phyloP scores from a whole-genome alignment of 2,888 invertebrate genomes.

The Erynnis tages region DNA sequence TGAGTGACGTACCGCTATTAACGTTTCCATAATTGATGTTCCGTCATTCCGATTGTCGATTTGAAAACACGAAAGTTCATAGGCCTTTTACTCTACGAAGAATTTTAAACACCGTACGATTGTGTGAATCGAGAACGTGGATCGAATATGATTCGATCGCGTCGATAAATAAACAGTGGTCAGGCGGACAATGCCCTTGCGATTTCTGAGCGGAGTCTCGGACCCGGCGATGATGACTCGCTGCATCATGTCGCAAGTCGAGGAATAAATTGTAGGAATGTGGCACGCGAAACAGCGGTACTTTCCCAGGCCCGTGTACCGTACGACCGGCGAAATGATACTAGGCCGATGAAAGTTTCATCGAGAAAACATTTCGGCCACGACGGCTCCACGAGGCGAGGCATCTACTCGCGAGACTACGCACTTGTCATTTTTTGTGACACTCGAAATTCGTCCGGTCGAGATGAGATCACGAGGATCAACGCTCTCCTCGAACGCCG shows the following conservation, averaged over 20 bases:
- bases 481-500: slow-evolving; percentile 67
- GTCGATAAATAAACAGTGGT: slow-evolving; percentile 64
- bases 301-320: slow-evolving; percentile 61
- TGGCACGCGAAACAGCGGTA: slow-evolving; percentile 62
- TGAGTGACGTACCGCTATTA: slow-evolving; percentile 28
- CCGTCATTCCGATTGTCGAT: slow-evolving; percentile 16
- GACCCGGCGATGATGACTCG: slow-evolving; percentile 7
- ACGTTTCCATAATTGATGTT: slow-evolving; percentile 23
- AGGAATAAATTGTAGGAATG: slow-evolving; percentile 40
- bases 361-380: slow-evolving; percentile 35
- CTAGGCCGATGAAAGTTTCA: slow-evolving; percentile 60
- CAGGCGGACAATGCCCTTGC: slow-evolving; percentile 54
- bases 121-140: slow-evolving; percentile 77
- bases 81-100: slow-evolving; percentile 48
- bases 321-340: slow-evolving; percentile 56
- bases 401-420: slow-evolving; percentile 10
- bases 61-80: slow-evolving; percentile 54
- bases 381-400: background rate
- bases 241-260: slow-evolving; percentile 12
- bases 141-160: slow-evolving; percentile 66
- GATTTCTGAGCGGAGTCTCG: slow-evolving; percentile 26
- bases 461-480: slow-evolving; percentile 79
- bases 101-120: slow-evolving; percentile 65
- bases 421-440: slow-evolving; percentile 39
- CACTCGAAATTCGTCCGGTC: slow-evolving; percentile 37